Conservation (phyloP, 2,113 vertebrate species). For the Mola mola region DNA sequence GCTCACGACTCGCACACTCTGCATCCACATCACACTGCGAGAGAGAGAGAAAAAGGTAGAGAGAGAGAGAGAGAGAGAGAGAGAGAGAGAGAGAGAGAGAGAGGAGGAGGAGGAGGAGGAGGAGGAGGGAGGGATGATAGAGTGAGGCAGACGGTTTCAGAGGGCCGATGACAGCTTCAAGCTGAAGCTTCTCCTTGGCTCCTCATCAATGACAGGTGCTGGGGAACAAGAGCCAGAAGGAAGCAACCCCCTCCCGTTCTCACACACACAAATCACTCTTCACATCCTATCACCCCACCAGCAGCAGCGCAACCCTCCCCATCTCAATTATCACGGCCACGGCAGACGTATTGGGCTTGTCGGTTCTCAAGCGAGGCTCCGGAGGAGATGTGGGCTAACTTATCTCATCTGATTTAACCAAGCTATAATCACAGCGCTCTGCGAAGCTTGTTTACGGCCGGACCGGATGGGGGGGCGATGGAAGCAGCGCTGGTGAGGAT, state of each 20-base stretch:
- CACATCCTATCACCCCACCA: conserved; percentile 8
- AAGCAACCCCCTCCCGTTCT: conserved; percentile 30
- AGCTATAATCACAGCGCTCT: conserved; percentile 55
- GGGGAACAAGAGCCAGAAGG: conserved; percentile 58
- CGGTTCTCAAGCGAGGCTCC: conserved; percentile 61
- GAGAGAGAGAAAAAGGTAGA: background rate
- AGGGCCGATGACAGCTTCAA: conserved; percentile 76
- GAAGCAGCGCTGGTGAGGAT: background rate
- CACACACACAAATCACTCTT: conserved; percentile 41
- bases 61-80: background rate
- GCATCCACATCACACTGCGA: conserved; percentile 40
- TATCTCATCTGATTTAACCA: conserved; percentile 65
- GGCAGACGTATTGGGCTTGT: conserved; percentile 69
- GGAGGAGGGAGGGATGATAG: conserved; percentile 52
- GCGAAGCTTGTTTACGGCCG: conserved; percentile 28
- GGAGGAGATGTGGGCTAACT: conserved; percentile 63
- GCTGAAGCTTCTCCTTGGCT: conserved; percentile 74
- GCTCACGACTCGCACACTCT: conserved; percentile 60
- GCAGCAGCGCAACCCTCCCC: conserved; percentile 18
- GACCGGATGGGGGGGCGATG: conserved; percentile 7
- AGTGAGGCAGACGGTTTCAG: conserved; percentile 66
- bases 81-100: conserved; percentile 10
- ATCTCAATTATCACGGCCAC: conserved; percentile 69
- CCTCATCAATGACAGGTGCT: conserved; percentile 76
- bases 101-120: background rate